Evolutionary conservation across 2,888 invertebrate genomes (phyloP).

Genomic region (Sinotaia quadrata): DNA sequence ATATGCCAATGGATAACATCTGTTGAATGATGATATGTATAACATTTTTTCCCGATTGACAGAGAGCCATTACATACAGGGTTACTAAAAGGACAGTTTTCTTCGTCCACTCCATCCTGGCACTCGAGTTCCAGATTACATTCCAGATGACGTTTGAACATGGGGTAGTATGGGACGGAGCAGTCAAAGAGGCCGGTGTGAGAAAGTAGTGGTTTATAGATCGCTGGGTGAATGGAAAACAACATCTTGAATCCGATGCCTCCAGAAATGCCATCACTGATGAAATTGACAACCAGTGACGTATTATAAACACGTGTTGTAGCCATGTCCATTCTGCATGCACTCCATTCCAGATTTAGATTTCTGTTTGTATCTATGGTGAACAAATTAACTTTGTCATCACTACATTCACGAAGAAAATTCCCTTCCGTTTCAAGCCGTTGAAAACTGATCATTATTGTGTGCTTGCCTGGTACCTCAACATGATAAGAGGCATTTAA

Average conservation of each 20-base stretch:
- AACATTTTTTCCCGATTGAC: conserved; percentile 9
- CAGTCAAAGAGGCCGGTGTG: neutral
- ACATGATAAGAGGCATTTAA: too few species aligned
- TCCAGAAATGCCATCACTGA: too few species aligned
- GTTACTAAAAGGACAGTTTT: conserved; percentile 13
- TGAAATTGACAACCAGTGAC: too few species aligned
- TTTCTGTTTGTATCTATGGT: too few species aligned
- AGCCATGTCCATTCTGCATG: too few species aligned
- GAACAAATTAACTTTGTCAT: too few species aligned
- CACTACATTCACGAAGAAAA: too few species aligned
- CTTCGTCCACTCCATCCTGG: conserved; percentile 10
- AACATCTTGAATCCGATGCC: neutral
- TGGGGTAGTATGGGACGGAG: conserved; percentile 13
- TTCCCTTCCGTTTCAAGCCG: too few species aligned
- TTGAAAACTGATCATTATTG: too few species aligned
- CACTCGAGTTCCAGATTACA: conserved; percentile 11
- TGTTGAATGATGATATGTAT: neutral
- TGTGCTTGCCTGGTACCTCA: too few species aligned
- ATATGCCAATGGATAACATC: neutral
- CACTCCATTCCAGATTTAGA: too few species aligned
- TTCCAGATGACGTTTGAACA: conserved; percentile 5
- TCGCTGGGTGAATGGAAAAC: neutral
- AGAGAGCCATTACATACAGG: conserved; percentile 5
- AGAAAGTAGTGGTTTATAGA: neutral
- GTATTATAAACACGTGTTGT: too few species aligned